Conservation (phyloP, 2,113 vertebrate genomes). For the Elgaria multicarinata region DNA sequence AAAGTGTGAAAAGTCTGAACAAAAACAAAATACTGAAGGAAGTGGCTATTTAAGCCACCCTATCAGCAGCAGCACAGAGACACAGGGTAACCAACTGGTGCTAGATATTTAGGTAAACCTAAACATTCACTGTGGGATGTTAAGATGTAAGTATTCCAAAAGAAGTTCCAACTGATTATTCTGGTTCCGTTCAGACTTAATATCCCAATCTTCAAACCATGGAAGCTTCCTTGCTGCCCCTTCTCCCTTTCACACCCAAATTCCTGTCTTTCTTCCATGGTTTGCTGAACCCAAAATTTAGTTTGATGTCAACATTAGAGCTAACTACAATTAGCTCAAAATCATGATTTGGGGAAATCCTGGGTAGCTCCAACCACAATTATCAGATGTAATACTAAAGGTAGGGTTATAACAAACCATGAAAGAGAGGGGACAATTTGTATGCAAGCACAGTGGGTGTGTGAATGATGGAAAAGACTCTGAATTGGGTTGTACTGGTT, state of each 20-base stretch:
- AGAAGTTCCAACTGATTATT: background rate
- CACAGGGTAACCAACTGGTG: conserved; percentile 17
- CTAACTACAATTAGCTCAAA: background rate
- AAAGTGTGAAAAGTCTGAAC: background rate
- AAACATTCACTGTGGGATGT: background rate
- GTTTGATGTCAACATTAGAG: background rate
- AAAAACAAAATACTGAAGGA: background rate
- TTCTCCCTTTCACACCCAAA: background rate
- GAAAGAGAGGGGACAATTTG: background rate
- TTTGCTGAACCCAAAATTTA: background rate
- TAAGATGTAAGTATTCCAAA: background rate
- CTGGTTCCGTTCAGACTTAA: background rate
- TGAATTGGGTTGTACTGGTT: background rate
- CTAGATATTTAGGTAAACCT: background rate
- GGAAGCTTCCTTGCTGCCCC: background rate
- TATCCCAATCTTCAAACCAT: background rate
- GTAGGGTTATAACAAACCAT: background rate
- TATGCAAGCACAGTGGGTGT: too few species aligned
- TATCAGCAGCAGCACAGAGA: conserved; percentile 41
- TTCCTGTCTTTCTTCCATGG: background rate
- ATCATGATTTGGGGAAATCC: background rate
- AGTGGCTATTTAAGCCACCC: conserved; percentile 4
- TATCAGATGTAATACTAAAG: background rate
- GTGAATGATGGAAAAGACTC: too few species aligned
- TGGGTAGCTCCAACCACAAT: background rate